Evolutionary conservation across 1,140 invertebrate genomes (phyloP), one percentile per base, ranked within the genome.

Genomic region (Gerris buenoi): DNA sequence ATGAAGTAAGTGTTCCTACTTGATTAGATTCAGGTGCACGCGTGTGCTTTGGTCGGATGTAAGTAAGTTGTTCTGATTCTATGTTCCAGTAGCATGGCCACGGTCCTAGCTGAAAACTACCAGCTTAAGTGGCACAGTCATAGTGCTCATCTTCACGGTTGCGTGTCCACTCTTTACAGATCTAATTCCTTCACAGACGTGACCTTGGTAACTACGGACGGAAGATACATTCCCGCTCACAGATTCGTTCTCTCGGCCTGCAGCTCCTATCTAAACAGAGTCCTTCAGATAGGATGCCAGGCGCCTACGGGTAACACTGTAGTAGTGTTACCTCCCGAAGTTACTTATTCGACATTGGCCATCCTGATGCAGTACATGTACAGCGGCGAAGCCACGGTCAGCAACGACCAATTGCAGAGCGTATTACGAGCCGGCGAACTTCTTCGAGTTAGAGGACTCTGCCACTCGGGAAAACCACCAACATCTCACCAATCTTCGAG

Each of bases 281-380:
- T 81, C 66, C 78, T 82, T 65, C 78, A 80, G 65, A 78, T 81
- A 74, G 78, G 81, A 74, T 78, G 79, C 75, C 75, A 81, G 79
- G 74, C 80, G 66, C 77, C 78, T 2, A 81, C 80, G 69, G 81
- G 84, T 25, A 81, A 85, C 70, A 75, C 90, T 18, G 84, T 88
- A 66, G 82, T 89, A 58, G 87, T 95, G 26, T 79, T 95, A 58
- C 89, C 90, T 3, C 86, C 88, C 0, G 88, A 90, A 74, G 87
- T 90, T 64, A 87, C 84, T 23, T 87, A 88, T 65, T 83, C 86
- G 67, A 88, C 88, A 1, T 77, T 91, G 65, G 88, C 88, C 75
- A 88, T 88, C 64, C 79, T 91, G 1, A 85, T 90, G n/a, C 87
- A 90, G 73, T 91, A 91, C 74, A 91, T 91, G 88, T 90, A 91